Percentiles rank a stretch among this genome's conserved stretches.
Conservation (phyloP, 2,113 vertebrate species). For the Sylvilagus bachmani region DNA sequence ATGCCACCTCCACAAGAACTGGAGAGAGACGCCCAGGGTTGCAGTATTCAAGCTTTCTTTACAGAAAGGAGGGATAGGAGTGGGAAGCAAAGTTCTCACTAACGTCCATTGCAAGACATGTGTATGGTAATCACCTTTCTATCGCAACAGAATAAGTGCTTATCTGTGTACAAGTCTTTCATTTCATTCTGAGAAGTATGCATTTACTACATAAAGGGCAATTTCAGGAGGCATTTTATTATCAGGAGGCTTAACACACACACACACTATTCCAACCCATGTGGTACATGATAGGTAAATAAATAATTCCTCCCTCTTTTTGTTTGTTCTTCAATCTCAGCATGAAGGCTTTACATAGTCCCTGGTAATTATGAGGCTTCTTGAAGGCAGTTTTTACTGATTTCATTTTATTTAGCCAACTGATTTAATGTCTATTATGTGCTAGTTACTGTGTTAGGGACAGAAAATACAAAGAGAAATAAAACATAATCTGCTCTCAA, state of each 20-base stretch:
- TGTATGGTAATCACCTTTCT: too few species aligned
- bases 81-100: too few species aligned
- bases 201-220: too few species aligned
- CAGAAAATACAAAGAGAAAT: background rate
- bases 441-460: background rate
- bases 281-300: background rate
- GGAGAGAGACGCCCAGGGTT: too few species aligned
- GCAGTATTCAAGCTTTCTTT: too few species aligned
- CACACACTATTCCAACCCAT: background rate
- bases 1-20: too few species aligned
- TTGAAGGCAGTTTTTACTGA: background rate
- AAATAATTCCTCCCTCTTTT: background rate
- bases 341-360: background rate
- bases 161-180: too few species aligned
- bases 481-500: background rate
- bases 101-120: too few species aligned
- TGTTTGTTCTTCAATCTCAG: background rate
- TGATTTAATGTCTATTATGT: background rate
- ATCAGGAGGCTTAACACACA: background rate
- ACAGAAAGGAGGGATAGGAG: too few species aligned
- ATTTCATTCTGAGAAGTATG: too few species aligned
- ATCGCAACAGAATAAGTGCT: too few species aligned
- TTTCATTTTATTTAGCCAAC: background rate
- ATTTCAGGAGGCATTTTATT: background rate
- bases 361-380: background rate